These are phyloP conservation scores for Podotricha telesiphe DNA, from an alignment of 2,888 invertebrate genomes.

Conservation along the genomic window DNA sequence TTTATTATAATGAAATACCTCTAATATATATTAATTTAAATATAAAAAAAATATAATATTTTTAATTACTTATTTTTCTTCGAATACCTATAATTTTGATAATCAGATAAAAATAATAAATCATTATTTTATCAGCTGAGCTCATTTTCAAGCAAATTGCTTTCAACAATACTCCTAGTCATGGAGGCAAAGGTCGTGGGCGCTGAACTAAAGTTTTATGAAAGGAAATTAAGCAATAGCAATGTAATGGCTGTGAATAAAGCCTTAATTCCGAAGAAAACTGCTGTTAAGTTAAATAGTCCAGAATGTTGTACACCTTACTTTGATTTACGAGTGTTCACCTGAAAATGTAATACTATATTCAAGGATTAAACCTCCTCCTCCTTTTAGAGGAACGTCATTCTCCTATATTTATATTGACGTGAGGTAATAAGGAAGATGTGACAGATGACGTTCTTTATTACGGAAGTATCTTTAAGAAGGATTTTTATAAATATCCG, in stretches of 20 bases:
- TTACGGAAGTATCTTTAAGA: no score
- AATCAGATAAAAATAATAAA: background rate
- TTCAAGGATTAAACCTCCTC: no score
- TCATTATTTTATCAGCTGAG: constrained; percentile 6
- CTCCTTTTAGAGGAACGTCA: no score
- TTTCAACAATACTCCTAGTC: constrained; percentile 39
- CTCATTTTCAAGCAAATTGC: constrained; percentile 38
- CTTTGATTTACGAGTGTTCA: constrained; percentile 16
- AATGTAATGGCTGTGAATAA: constrained; percentile 41
- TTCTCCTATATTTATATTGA: no score
- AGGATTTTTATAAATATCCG: no score
- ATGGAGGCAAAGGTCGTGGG: constrained; percentile 41
- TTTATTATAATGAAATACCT: no score
- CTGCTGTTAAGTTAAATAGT: constrained; percentile 39
- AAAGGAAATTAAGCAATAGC: constrained; percentile 46
- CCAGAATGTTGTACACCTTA: constrained; percentile 19
- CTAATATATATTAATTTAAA: no score
- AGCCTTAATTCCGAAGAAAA: constrained; percentile 41
- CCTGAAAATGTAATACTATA: background rate
- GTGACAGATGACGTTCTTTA: no score
- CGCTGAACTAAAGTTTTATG: constrained; percentile 40
- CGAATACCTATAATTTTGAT: no score
- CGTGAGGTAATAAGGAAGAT: no score
- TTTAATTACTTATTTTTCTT: no score
- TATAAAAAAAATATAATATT: no score